A percentile compares a stretch with the other conserved stretches of the same genome.
Evolutionary conservation across 1,140 invertebrate genomes (phyloP).

Genomic region (Lethrus apterus): DNA sequence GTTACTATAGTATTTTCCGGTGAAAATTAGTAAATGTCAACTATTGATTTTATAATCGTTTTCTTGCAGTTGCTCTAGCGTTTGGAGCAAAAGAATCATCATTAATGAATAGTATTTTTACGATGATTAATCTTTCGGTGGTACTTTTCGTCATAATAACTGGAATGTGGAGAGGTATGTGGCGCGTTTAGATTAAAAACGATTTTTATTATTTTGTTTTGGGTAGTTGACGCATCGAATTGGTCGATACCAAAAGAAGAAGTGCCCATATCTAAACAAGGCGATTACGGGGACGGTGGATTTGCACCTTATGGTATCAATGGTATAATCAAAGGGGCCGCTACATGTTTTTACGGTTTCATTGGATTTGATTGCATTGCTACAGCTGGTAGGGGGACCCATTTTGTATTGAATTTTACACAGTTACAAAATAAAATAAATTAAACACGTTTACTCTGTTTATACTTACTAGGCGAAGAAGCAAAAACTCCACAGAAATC

Average conservation of each 20-base stretch:
- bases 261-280: slow-evolving; percentile 43
- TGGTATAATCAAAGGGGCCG: slow-evolving; percentile 75
- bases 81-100: slow-evolving; percentile 72
- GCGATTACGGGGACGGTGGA: slow-evolving; percentile 60
- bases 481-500: slow-evolving; percentile 80
- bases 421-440: no score
- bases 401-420: background rate
- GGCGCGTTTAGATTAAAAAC: background rate
- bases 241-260: slow-evolving; percentile 58
- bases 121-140: slow-evolving; percentile 60
- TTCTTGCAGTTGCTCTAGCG: slow-evolving; percentile 44
- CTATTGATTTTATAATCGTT: slow-evolving; percentile 1
- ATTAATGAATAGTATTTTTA: slow-evolving; percentile 68
- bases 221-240: slow-evolving; percentile 52
- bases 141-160: slow-evolving; percentile 64
- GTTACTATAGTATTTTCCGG: slow-evolving; percentile 52
- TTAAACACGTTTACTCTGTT: slow-evolving; percentile 5
- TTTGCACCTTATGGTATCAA: slow-evolving; percentile 75
- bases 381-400: slow-evolving; percentile 49
- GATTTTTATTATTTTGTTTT: slow-evolving; percentile 9
- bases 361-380: slow-evolving; percentile 89
- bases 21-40: slow-evolving; percentile 24
- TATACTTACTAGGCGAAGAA: slow-evolving; percentile 56
- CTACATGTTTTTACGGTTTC: slow-evolving; percentile 89
- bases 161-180: slow-evolving; percentile 58